Evolutionary conservation across 1,140 invertebrate species (phyloP), one percentile per base, ranked within the genome.

Genomic region (Lepidurus couesii): DNA sequence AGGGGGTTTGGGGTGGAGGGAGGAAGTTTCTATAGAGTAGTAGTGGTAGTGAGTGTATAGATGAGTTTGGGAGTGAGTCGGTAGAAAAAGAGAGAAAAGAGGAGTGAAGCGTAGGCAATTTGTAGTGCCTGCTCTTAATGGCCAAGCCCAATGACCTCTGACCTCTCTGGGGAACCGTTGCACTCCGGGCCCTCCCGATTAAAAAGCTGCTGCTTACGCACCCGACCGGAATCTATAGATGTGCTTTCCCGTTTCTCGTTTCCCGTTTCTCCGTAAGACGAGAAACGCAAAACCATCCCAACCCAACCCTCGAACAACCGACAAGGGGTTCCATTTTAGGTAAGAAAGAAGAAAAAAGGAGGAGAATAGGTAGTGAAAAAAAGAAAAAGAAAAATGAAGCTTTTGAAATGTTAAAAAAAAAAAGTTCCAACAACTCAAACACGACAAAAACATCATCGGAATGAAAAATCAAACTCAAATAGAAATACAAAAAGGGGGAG

Each of bases 171-270:
- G 53, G 53, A 65, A 65, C 53, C 53, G 53, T 65, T 65, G 53
- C 53, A 65, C 53, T 65, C 53, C 53, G 53, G 53, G 53, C 53
- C 53, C 53, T 65, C 53, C 53, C 53, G 53, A 65, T 65, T 65
- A 65, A 65, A 65, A 65, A 65, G 53, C 53, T 65, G 53, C 53
- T 65, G 53, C 53, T 65, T 65, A 65, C 53, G 53, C 53, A 65
- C 53, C 53, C 53, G 53, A 65, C 53, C 53, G 53, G 53, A 65
- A 65, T 65, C 53, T 65, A 65, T 65, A 65, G 53, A 65, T 65
- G 53, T 21, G 16, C 16, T 13, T 65, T 65, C 53, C 6, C 13
- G 26, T 26, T 26, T 26, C 2, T n/a, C 53, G 9, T 65, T 21
- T 21, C 53, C 1, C 53, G 21, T 65, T 65, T 13, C 21, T 65